Base-by-base conservation (phyloP, 1,140 invertebrate species). In the Eulimnadia texana region DNA sequence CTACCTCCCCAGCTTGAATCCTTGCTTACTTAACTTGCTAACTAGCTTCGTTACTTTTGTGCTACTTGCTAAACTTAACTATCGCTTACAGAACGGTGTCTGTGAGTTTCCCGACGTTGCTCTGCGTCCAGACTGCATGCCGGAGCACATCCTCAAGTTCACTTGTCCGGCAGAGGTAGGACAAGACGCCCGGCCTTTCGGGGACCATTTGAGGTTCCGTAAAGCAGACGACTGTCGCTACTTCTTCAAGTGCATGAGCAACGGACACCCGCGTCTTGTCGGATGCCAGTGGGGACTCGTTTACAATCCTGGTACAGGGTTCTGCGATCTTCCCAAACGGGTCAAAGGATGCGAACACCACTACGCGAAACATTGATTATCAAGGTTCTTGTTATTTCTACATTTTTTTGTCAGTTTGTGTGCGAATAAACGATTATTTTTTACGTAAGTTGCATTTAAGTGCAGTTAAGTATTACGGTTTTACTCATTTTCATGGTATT, bases 201-300 rank as follows among this genome's bases (percentile, higher is more conserved):
- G 65, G 10, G 66, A 68, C 50, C 68, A 69, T 53, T 65, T 68
- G 27, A 63, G 68, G 29, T 63, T 61, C 57, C 60, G 66, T 61
- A 68, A 76, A 64, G 66, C 68, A 3, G 66, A 69, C 19, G 70
- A 74, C 63, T 67, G 62, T 16, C 64, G 71, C 1, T 71, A 70
- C 55, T 73, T 73, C 62, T 74, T 71, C 64, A 69, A 73, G 51
- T 75, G 74, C 61, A 56, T 72, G 3, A 63, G 64, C 28, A 69
- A 71, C 60, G 67, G 67, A 13, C 64, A 68, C 50, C 73, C 73
- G 9, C 53, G 72, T 50, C 61, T 72, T 1, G 67, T 67, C 3
- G 71, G 73, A 23, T 76, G 75, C 65, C 70, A 69, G 27, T 29
- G 70, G 19, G 73, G 73, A 63, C 72, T 67, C 16, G 75, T 76